A percentile compares a stretch with the other conserved stretches of the same genome.
Conservation (phyloP, 2,113 vertebrate species). For the Aegithalos caudatus region DNA sequence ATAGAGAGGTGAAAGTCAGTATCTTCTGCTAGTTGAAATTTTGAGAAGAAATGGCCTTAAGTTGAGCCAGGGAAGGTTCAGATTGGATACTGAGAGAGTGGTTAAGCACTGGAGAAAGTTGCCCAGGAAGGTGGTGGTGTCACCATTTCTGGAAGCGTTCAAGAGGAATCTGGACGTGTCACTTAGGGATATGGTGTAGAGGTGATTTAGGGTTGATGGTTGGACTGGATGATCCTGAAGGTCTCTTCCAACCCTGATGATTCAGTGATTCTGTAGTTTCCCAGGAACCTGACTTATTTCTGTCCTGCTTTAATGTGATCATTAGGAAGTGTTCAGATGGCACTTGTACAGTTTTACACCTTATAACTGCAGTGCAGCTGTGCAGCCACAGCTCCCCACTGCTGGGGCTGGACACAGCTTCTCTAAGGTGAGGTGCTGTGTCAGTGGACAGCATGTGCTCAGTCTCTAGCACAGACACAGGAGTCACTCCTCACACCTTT, state of each 20-base stretch:
- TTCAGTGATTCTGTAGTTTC: not conserved
- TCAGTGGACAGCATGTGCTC: not conserved
- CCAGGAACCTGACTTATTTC: not conserved
- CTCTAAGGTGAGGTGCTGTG: not conserved
- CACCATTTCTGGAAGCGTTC: not conserved
- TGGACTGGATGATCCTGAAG: not conserved
- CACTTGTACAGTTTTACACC: not conserved
- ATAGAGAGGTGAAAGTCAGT: not conserved
- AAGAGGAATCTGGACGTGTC: not conserved
- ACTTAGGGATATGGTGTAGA: not conserved
- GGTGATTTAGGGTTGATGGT: not conserved
- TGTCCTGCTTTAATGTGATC: not conserved
- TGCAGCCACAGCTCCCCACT: not conserved
- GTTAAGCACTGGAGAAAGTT: not conserved
- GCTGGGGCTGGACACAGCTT: not conserved
- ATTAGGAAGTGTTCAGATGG: not conserved
- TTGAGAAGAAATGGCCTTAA: not conserved
- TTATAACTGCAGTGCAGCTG: not conserved
- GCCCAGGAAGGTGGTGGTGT: not conserved
- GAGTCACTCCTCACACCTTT: fast-evolving
- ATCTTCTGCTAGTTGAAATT: not conserved
- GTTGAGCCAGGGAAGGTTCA: not conserved
- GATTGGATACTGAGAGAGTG: not conserved
- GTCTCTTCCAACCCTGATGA: not conserved
- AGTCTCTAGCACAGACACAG: not conserved